Evolutionary conservation across 2,797 vertebrate species (phyloP).

Genomic region (Halcyon badia): DNA sequence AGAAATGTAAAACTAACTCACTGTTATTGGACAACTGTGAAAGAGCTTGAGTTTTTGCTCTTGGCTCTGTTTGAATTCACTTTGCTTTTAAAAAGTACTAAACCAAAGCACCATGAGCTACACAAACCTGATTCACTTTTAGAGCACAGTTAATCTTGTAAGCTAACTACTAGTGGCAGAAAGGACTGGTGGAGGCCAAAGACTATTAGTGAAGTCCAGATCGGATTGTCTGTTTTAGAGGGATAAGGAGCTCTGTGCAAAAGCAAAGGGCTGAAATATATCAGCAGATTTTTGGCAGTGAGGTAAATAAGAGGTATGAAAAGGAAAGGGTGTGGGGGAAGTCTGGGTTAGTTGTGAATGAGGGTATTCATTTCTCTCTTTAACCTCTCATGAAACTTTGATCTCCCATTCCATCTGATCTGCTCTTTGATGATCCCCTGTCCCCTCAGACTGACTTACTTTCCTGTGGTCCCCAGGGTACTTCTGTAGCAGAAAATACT

Average conservation of each 20-base stretch:
- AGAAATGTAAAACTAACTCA: constrained; percentile 28
- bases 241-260: background rate
- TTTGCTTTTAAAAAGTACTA: constrained; percentile 11
- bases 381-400: background rate
- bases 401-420: background rate
- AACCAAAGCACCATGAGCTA: background rate
- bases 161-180: background rate
- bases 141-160: background rate
- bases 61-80: background rate
- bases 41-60: background rate
- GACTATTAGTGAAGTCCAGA: background rate
- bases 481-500: background rate
- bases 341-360: background rate
- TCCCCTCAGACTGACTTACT: background rate
- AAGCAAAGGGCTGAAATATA: background rate
- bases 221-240: background rate
- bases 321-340: background rate
- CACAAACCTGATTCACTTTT: background rate
- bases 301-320: background rate
- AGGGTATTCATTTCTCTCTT: background rate
- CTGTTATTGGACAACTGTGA: constrained; percentile 8
- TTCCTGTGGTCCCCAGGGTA: background rate
- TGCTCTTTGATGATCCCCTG: background rate
- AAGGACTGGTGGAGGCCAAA: background rate
- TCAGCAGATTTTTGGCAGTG: background rate